Evolutionary conservation across 2,113 vertebrate species (phyloP).

Genomic region (Dolichallabes microphthalmus): DNA sequence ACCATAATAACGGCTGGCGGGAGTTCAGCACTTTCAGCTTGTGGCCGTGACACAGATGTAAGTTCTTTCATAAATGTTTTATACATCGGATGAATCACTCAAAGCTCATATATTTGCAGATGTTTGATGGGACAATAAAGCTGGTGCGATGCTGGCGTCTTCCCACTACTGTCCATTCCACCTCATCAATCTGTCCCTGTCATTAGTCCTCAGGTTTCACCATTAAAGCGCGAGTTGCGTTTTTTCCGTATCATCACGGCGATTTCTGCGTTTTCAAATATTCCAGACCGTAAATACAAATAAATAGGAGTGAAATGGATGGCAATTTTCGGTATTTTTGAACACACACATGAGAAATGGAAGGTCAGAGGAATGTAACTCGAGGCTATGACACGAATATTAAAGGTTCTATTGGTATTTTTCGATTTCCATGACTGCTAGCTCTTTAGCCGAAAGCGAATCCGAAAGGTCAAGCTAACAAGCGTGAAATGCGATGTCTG

Average conservation of each 20-base stretch:
- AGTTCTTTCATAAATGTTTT: conserved; percentile 45
- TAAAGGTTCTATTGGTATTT: conserved; percentile 54
- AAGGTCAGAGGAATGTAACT: conserved; percentile 53
- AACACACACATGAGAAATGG: conserved; percentile 41
- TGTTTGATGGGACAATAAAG: conserved; percentile 1
- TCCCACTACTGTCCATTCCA: conserved; percentile 7
- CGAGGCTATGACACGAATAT: conserved; percentile 51
- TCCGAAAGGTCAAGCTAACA: conserved; percentile 62
- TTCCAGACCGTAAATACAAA: background rate
- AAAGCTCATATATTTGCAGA: conserved; percentile 26
- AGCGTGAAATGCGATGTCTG: conserved; percentile 58
- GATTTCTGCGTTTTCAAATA: conserved; percentile 14
- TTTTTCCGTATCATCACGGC: conserved; percentile 3
- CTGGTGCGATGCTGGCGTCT: background rate
- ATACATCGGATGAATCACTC: conserved; percentile 46
- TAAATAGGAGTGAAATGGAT: conserved; percentile 31
- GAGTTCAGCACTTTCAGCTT: conserved; percentile 39
- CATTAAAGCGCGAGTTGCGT: conserved; percentile 12
- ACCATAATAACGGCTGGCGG: conserved; percentile 22
- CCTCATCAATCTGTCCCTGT: background rate
- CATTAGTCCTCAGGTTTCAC: conserved; percentile 26
- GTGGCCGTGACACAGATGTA: conserved; percentile 32
- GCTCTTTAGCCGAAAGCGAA: conserved; percentile 55
- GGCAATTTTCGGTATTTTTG: conserved; percentile 39
- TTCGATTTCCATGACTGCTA: conserved; percentile 52